Evolutionary conservation across 2,113 vertebrate genomes (phyloP), one percentile per base, ranked within the genome.

Genomic region (Natator depressus): DNA sequence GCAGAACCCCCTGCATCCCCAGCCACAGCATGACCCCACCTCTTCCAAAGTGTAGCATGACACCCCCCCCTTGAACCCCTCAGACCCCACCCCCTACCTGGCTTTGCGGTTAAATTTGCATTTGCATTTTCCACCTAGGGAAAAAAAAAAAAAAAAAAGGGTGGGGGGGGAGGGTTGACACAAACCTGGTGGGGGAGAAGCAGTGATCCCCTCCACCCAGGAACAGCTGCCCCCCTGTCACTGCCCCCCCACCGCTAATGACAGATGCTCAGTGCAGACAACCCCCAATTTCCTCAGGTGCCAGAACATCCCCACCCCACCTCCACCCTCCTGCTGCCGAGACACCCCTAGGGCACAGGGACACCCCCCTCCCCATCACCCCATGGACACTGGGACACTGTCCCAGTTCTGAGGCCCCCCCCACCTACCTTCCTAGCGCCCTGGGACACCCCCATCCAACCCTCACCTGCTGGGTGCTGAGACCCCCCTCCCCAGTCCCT

Each of bases 51-150:
- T 42, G 42, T 42, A 42, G 42, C 42, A 42, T 42, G 42, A 42
- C 42, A 5, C 42, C 49, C 13, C 35, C 49, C 13, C 35, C 4
- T 17, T n/a, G 29, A 2, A 1, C n/a, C 11, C 1, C n/a, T 4
- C 0, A 24, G 72, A 69, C 1, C 29, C 51, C 31, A 53, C 13
- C 17, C 5, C 96, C 96, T 94, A 99, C 99, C 99, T 98, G 96
- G 98, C 98, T 97, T 98, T 96, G 97, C 98, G 98, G 84, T 98
- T 98, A 94, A 99, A 99, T 95, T 98, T 99, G 98, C 99, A 99
- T 93, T 99, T 98, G 97, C 99, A 99, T 96, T 99, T 99, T 54
- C 98, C 98, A 97, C 99, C 99, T 99, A 95, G 87, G 50, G 53
- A 13, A 84, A 76, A 47, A 95, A 59, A 94, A 46, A 27, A 25